A percentile compares a stretch with the other conserved stretches of the same genome.
Evolutionary conservation across 53 echinoderm and acorn worm species (phyloP).

Genomic region (Luidia sarsii): DNA sequence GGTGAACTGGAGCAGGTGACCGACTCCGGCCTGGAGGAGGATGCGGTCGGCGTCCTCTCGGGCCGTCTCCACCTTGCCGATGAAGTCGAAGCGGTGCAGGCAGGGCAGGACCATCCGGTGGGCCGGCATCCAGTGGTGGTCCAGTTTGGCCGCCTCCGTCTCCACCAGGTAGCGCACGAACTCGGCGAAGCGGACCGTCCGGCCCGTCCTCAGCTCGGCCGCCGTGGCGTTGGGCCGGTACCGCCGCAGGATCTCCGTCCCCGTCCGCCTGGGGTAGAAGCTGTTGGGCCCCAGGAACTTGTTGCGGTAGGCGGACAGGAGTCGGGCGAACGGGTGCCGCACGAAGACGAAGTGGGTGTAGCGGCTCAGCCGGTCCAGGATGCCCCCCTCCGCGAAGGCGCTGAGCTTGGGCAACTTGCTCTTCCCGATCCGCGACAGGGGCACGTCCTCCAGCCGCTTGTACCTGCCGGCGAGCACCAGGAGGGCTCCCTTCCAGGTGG

Average conservation of each 20-base stretch:
- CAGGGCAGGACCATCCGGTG: slow-evolving; percentile 66
- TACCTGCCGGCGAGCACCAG: slow-evolving; percentile 53
- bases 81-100: slow-evolving; percentile 57
- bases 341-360: slow-evolving; percentile 72
- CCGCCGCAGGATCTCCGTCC: slow-evolving; percentile 26
- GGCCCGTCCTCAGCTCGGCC: slow-evolving; percentile 26
- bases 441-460: slow-evolving; percentile 72
- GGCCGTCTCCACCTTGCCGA: slow-evolving; percentile 64
- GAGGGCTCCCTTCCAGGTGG: slow-evolving; percentile 72
- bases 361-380: slow-evolving; percentile 50
- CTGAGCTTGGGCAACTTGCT: slow-evolving; percentile 53
- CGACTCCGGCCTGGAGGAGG: slow-evolving; percentile 47
- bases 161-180: slow-evolving; percentile 58
- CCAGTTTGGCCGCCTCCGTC: slow-evolving; percentile 29
- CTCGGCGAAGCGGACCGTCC: slow-evolving; percentile 59
- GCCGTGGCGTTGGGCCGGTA: slow-evolving; percentile 46
- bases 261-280: slow-evolving; percentile 40
- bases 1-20: slow-evolving; percentile 51
- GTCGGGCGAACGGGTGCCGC: slow-evolving; percentile 62
- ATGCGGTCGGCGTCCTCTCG: slow-evolving; percentile 59
- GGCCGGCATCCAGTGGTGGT: slow-evolving; percentile 64
- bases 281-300: slow-evolving; percentile 50
- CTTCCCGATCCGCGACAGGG: slow-evolving; percentile 43
- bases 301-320: slow-evolving; percentile 66
- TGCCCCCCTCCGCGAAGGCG: slow-evolving; percentile 23